A percentile compares a stretch with the other conserved stretches of the same genome.
phyloP scores from a whole-genome alignment of 2,888 invertebrate species.

The Ametastegia equiseti region DNA sequence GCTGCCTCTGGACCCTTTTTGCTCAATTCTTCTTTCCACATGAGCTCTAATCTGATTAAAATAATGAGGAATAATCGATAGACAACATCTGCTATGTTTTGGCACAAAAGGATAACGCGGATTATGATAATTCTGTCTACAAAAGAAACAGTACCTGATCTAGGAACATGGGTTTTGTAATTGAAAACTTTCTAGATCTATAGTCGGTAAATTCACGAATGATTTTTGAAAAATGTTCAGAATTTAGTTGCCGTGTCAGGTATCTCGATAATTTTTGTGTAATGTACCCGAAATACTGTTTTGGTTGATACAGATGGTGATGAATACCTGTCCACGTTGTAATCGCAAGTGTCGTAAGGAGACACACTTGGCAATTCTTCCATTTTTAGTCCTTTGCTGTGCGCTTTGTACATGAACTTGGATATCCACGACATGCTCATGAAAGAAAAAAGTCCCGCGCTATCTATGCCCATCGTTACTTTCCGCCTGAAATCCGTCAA shows the following conservation, averaged over 20 bases:
- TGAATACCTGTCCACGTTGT: conserved; percentile 76
- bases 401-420: conserved; percentile 76
- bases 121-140: not conserved
- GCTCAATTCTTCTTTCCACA: conserved; percentile 78
- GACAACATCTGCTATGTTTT: not conserved
- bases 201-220: not conserved
- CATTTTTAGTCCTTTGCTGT: conserved; percentile 73
- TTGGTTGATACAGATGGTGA: not conserved
- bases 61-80: not conserved
- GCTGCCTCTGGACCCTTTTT: conserved; percentile 75
- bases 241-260: too few species aligned
- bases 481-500: conserved; percentile 59
- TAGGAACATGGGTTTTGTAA: not conserved
- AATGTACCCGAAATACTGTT: not conserved
- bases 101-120: not conserved
- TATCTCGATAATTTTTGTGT: not conserved
- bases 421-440: conserved; percentile 78
- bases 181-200: not conserved
- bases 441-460: conserved; percentile 76
- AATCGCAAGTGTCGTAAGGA: conserved; percentile 75
- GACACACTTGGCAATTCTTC: conserved; percentile 74
- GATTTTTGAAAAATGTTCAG: too few species aligned
- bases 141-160: not conserved
- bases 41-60: conserved; percentile 72
- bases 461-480: conserved; percentile 74